phyloP scores from a whole-genome alignment of 2,113 vertebrate species.

The Oncorhynchus gorbuscha region DNA sequence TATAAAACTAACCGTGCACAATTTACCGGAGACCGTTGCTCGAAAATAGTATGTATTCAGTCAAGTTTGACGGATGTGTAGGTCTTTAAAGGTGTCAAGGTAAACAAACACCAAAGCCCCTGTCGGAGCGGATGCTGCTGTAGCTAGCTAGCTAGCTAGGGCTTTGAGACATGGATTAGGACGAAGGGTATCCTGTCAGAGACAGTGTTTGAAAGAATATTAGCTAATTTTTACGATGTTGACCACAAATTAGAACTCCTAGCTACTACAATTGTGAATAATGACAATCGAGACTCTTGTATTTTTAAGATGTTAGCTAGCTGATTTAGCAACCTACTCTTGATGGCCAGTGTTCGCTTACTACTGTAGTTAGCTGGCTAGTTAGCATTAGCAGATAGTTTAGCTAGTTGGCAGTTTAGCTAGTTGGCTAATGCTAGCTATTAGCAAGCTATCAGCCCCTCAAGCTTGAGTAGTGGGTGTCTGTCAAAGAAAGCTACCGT shows the following conservation, averaged over 20 bases:
- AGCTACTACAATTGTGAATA: background rate
- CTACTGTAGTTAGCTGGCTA: constrained; percentile 7
- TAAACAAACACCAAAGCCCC: constrained; percentile 36
- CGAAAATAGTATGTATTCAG: background rate
- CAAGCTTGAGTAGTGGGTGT: constrained; percentile 21
- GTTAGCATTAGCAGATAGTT: background rate
- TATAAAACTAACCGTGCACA: background rate
- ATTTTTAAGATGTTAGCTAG: constrained; percentile 44
- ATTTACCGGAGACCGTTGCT: background rate
- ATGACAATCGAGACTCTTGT: constrained; percentile 1
- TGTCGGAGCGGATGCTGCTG: constrained; percentile 28
- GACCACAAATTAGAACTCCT: background rate
- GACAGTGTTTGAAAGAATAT: background rate
- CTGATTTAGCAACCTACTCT: constrained; percentile 26
- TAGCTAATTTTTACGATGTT: background rate
- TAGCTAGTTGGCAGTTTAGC: too few relatives aligned
- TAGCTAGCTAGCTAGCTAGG: background rate
- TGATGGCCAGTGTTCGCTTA: background rate
- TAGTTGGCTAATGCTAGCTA: too few relatives aligned
- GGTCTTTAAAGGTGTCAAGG: constrained; percentile 23
- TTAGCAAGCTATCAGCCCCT: background rate
- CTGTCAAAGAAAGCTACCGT: background rate
- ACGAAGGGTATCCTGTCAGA: constrained; percentile 30
- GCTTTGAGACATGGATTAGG: constrained; percentile 25
- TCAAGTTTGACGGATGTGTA: constrained; percentile 4